phyloP scores from a whole-genome alignment of 2,797 vertebrate species.

The Tragelaphus eurycerus region DNA sequence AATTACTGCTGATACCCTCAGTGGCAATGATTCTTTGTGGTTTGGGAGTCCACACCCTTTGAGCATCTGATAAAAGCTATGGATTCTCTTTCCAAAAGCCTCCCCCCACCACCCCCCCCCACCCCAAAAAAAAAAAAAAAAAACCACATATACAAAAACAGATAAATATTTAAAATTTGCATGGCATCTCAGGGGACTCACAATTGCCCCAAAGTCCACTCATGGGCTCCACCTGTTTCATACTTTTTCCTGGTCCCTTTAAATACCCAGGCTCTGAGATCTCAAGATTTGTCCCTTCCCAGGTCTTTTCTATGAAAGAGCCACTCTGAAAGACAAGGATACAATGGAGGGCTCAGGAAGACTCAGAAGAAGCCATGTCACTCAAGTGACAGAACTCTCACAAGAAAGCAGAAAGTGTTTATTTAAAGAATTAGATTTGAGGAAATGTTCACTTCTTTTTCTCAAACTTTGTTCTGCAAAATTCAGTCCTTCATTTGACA shows the following conservation, averaged over 20 bases:
- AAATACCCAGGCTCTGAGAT: background rate
- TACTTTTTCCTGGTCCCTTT: background rate
- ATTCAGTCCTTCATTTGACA: background rate
- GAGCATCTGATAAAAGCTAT: background rate
- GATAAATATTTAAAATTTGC: background rate
- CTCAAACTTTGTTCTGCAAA: background rate
- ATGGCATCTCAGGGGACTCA: background rate
- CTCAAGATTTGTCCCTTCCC: background rate
- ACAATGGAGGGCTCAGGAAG: background rate
- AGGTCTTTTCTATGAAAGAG: background rate
- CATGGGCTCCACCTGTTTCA: background rate
- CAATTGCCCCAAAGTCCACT: background rate
- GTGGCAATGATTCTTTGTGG: background rate
- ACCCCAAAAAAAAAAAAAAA: too few relatives aligned
- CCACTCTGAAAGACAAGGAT: background rate
- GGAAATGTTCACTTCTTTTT: background rate
- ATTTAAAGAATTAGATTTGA: background rate
- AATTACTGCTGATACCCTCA: background rate
- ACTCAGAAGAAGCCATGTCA: background rate
- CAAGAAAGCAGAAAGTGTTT: background rate
- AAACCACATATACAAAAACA: background rate
- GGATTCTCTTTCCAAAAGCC: background rate
- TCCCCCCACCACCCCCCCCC: rapidly evolving
- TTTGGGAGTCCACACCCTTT: background rate
- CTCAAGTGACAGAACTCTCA: background rate